Evolutionary conservation across 2,113 vertebrate genomes (phyloP).

Genomic region (Pongo pygmaeus): DNA sequence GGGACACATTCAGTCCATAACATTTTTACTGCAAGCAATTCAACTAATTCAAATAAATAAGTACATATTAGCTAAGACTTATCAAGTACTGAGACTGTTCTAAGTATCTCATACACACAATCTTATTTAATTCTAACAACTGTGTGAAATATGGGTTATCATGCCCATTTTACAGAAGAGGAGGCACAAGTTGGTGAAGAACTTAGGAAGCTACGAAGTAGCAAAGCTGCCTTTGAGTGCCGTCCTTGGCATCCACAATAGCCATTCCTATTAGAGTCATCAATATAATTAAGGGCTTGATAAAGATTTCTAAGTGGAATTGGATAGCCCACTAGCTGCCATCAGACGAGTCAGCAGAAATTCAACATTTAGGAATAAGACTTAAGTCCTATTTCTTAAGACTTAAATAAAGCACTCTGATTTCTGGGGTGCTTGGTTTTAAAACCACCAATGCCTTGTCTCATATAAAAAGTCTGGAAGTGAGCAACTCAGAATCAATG

Average conservation of each 20-base stretch:
- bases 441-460: neutral
- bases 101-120: neutral
- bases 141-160: neutral
- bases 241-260: neutral
- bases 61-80: neutral
- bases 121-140: neutral
- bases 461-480: neutral
- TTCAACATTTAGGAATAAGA: neutral
- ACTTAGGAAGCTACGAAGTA: neutral
- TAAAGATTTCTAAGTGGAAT: neutral
- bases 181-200: neutral
- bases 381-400: too few relatives aligned
- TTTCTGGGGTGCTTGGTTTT: too few relatives aligned
- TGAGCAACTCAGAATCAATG: neutral
- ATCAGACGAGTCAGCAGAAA: neutral
- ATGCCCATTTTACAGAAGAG: neutral
- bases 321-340: neutral
- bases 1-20: neutral
- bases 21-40: neutral
- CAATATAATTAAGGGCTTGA: neutral
- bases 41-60: neutral
- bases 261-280: neutral
- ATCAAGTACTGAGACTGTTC: neutral
- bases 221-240: neutral
- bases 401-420: too few relatives aligned